Evolutionary conservation across 2,797 vertebrate species (phyloP).

Genomic region (Tympanoctomys barrerae): DNA sequence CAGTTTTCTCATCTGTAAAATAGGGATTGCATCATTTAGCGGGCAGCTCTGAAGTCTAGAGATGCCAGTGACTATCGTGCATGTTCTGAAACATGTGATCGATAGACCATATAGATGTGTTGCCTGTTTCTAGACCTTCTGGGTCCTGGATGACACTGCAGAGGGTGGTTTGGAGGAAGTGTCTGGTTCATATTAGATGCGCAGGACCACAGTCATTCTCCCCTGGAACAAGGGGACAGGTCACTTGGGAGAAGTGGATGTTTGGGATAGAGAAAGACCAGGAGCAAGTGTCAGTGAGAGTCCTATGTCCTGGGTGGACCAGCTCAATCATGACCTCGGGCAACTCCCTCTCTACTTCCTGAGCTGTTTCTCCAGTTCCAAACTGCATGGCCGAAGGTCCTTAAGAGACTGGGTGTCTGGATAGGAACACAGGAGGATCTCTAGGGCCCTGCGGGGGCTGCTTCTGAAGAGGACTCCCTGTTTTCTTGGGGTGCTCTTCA

Average conservation of each 20-base stretch:
- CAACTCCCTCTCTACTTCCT: background rate
- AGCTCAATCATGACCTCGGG: background rate
- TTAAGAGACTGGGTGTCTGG: background rate
- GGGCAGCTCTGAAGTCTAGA: background rate
- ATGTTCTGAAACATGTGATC: background rate
- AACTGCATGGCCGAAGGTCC: background rate
- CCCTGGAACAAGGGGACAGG: background rate
- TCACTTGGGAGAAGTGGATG: background rate
- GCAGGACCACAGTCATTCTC: background rate
- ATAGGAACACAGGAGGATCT: background rate
- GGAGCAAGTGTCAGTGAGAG: background rate
- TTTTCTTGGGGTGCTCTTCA: background rate
- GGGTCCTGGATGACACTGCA: background rate
- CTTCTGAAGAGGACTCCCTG: accelerated
- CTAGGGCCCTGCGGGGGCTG: background rate
- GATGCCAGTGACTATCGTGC: background rate
- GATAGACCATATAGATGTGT: background rate
- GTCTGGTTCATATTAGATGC: background rate
- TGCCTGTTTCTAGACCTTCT: background rate
- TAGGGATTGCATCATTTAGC: background rate
- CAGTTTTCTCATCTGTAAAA: background rate
- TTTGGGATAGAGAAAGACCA: background rate
- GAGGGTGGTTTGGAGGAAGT: background rate
- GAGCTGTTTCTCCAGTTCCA: conserved; percentile 23
- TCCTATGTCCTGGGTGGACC: background rate